These are phyloP conservation scores for Galeruca laticollis DNA, from an alignment of 2,888 invertebrate genomes.

Conservation along the genomic window DNA sequence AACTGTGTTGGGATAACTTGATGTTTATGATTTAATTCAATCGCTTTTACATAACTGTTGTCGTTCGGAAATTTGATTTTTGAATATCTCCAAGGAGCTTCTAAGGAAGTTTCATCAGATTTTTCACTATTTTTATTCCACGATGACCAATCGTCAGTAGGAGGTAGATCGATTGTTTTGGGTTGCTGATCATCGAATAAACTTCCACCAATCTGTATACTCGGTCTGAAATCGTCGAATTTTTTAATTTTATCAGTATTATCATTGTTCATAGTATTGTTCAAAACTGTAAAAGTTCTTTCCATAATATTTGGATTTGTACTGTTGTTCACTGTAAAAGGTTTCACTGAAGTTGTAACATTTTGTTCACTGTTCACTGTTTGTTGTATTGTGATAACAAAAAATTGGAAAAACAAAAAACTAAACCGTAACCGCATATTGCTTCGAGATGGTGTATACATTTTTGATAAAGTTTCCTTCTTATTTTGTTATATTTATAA, in stretches of 20 bases:
- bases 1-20: background rate
- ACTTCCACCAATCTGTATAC: conserved; percentile 66
- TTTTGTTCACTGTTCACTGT: conserved; percentile 1
- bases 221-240: conserved; percentile 67
- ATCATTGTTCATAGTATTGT: conserved; percentile 10
- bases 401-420: conserved; percentile 13
- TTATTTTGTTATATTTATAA: conserved; percentile 45
- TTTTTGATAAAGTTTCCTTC: conserved; percentile 25
- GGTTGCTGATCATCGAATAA: conserved; percentile 31
- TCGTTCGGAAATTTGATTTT: conserved; percentile 25
- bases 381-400: background rate
- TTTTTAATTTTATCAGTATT: conserved; percentile 19
- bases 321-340: conserved; percentile 19
- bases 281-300: conserved; percentile 34
- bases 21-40: conserved; percentile 4
- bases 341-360: background rate
- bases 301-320: conserved; percentile 42
- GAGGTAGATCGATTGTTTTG: conserved; percentile 1
- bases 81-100: conserved; percentile 19
- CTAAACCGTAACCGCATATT: conserved; percentile 33
- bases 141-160: conserved; percentile 22
- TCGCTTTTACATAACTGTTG: background rate
- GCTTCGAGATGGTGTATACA: conserved; percentile 8
- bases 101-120: conserved; percentile 16
- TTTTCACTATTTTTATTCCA: conserved; percentile 25